Base-by-base conservation (phyloP, 2,888 invertebrate species). In the Pyrochroa serraticornis region DNA sequence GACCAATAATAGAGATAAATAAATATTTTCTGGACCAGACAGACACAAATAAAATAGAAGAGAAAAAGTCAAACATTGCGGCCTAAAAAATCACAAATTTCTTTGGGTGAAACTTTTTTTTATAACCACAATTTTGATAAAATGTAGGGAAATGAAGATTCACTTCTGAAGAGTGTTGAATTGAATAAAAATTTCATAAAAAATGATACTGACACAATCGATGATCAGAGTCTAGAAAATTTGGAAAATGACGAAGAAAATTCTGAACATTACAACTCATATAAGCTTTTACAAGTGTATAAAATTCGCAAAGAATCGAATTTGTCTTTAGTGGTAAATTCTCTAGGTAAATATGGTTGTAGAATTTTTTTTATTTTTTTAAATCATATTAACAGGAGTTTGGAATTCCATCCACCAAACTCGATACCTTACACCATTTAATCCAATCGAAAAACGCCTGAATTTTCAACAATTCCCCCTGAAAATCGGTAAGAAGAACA, bases 211-310 rank as follows among this genome's bases (percentile, higher is more conserved):
- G n/a, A n/a, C n/a, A n/a, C n/a, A n/a, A n/a, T n/a, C n/a, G n/a
- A n/a, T n/a, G n/a, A n/a, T n/a, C n/a, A n/a, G n/a, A n/a, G n/a
- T n/a, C n/a, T n/a, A 44, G 44, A 44, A 30, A 10, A 3, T 44
- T 31, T 5, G 9, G 36, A 36, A 22, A 22, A 3, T 5, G 22
- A 22, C 22, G 22, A 22, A 22, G 22, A 22, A 22, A 22, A 22
- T 5, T 22, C 5, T 3, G 3, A 22, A 22, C 22, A 22, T 3
- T 22, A 22, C 22, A 5, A 32, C 14, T 34, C 46, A 6, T 63
- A 57, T 43, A 66, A 63, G 36, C 32, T 71, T 8, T 13, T 70
- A 7, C 70, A 71, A 56, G n/a, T 66, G 7, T 71, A 69, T 48
- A 71, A 71, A 54, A 66, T 71, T 22, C 45, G 67, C 43, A 65